These are phyloP conservation scores for Plestiodon gilberti DNA, from an alignment of 2,113 vertebrate species.

Conservation along the genomic window DNA sequence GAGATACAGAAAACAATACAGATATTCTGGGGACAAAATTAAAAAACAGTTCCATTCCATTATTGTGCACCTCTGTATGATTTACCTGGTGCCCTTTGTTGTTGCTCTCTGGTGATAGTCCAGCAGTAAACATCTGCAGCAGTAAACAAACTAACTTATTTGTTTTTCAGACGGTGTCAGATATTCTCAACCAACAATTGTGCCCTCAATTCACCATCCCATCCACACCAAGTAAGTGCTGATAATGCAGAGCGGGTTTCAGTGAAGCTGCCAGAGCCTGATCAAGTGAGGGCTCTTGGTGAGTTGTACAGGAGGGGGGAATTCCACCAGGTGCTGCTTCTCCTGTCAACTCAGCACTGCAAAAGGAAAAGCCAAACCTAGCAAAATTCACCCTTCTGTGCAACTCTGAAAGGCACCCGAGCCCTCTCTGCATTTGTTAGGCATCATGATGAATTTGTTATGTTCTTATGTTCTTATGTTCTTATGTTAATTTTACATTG, in stretches of 20 bases:
- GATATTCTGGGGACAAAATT: no score
- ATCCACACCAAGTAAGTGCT: constrained; percentile 74
- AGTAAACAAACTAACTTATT: background rate
- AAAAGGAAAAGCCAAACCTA: background rate
- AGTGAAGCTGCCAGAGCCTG: background rate
- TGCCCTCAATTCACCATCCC: constrained; percentile 81
- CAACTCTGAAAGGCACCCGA: background rate
- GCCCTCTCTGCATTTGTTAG: background rate
- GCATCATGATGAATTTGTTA: background rate
- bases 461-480: no score
- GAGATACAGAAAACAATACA: no score
- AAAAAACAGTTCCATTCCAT: no score
- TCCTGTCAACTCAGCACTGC: background rate
- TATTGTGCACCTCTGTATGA: no score
- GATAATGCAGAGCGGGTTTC: background rate
- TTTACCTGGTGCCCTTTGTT: no score
- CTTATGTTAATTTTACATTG: no score
- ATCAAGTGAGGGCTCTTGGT: background rate
- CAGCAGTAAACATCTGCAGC: no score
- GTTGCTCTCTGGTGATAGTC: no score
- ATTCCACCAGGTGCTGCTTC: no score
- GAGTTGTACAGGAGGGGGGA: background rate
- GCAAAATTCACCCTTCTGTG: background rate
- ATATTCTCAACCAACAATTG: constrained; percentile 73
- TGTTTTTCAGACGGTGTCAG: constrained; percentile 58